Evolutionary conservation across 92 coral and sea anemone genomes (phyloP), one percentile per base, ranked within the genome.

Genomic region (Porites rus): DNA sequence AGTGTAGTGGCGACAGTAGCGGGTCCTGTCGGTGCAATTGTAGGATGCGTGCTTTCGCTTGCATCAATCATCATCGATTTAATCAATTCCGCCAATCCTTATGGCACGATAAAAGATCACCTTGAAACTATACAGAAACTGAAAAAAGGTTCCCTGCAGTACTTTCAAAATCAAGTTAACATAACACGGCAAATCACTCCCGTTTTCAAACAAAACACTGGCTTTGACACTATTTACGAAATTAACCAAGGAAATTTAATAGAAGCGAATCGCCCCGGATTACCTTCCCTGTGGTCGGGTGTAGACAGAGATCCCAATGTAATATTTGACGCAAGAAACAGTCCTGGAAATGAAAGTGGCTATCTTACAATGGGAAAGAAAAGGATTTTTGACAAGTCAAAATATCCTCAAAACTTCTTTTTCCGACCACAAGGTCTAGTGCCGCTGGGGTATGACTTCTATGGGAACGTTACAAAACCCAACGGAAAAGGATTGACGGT

Each of bases 341-440:
- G 11, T 5, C 77, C 77, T 17, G 77, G 77, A 6, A 2, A 72
- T 6, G 77, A 72, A 51, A 24, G 28, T 72, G 58, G 54, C 25
- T 72, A 72, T 72, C 77, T 72, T 18, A 72, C 77, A n/a, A 72
- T 72, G 77, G 77, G 77, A 72, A 72, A 72, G 46, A 72, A 72
- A 7, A 7, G 77, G 14, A 72, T 72, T 72, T 72, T 72, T 24
- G 56, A 72, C 77, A 72, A 72, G 77, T 72, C 77, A 24, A 72
- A 72, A 24, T 72, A 72, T 72, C 43, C 9, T 18, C 31, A 28
- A 28, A 72, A 72, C 14, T 19, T 72, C 77, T 19, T 72, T 72
- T 72, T 72, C 16, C 20, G 14, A 72, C 77, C 77, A n/a, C 10
- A 72, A 72, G 77, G 77, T 8, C 20, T 6, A 24, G 77, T 72